Base-by-base conservation (phyloP, 2,113 vertebrate genomes). In the Pangasianodon gigas region DNA sequence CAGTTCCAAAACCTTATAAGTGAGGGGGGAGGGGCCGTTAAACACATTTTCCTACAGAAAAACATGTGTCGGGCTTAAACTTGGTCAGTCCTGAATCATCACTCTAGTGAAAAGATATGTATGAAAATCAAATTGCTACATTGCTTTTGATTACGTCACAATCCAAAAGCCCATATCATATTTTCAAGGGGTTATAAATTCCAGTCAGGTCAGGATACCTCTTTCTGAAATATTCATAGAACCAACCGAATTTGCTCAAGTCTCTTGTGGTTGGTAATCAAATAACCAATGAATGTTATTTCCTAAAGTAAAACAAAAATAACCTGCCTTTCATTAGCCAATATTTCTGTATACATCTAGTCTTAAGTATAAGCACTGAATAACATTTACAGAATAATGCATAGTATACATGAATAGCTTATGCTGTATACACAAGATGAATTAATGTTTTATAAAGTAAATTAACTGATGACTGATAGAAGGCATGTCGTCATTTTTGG, bases 131-230 rank as follows among this genome's bases (percentile, higher is more conserved):
- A 95, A 95, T 96, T 94, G 95, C 94, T 93, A 93, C 91, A 94
- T 90, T 93, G 92, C 90, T 92, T 95, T 96, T 95, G 95, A 96
- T 95, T 95, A 93, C 93, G 93, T 95, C 94, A 94, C 91, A 94
- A 94, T 93, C 91, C 94, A 94, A 94, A 95, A 94, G 91, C 92
- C 92, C 69, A 32, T 90, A 95, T 95, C 90, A 84, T 90, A 95
- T 95, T 93, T 92, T 94, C 91, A 94, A 93, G 91, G 91, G 93
- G 95, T 94, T 92, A 91, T 90, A 93, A 90, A 91, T 92, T 94
- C 91, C 93, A 46, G 7, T 46, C n/a, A 11, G 92, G 94, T 89
- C 92, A 91, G 93, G 89, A 89, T 83, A 79, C 89, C 92, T 92
- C 93, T 92, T 90, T 87, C 90, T 90, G 93, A 92, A 94, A 93